phyloP scores from a whole-genome alignment of 2,888 invertebrate genomes.

The Drosophila trichaetosa region DNA sequence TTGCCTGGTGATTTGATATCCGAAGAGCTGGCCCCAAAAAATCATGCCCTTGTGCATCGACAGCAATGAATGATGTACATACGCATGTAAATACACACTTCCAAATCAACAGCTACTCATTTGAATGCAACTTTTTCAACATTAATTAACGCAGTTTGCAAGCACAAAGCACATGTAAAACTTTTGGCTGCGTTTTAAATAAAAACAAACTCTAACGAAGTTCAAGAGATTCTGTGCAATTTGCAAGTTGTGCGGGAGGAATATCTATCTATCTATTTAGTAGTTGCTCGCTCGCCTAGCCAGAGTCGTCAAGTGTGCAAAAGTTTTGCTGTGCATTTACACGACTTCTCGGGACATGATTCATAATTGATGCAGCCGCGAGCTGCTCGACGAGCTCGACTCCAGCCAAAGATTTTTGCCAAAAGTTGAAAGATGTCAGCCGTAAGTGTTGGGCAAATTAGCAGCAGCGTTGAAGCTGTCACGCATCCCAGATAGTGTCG shows the following conservation, averaged over 20 bases:
- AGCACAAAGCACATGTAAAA: slow-evolving; percentile 45
- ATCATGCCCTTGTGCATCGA: slow-evolving; percentile 6
- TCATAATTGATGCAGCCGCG: slow-evolving; percentile 76
- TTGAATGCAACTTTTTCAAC: slow-evolving; percentile 63
- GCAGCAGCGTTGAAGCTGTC: slow-evolving; percentile 65
- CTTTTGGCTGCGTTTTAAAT: slow-evolving; percentile 54
- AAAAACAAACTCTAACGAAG: slow-evolving; percentile 59
- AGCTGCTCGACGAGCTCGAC: slow-evolving; percentile 54
- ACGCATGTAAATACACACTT: not conserved
- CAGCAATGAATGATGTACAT: slow-evolving; percentile 52
- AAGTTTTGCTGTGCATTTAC: slow-evolving; percentile 71
- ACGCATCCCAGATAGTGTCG: slow-evolving; percentile 51
- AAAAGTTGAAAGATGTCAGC: slow-evolving; percentile 70
- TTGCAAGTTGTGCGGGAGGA: slow-evolving; percentile 18
- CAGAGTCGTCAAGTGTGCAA: slow-evolving; percentile 38
- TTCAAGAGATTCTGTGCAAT: slow-evolving; percentile 68
- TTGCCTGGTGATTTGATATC: slow-evolving; percentile 43
- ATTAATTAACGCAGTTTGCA: slow-evolving; percentile 69
- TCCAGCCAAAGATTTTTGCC: slow-evolving; percentile 53
- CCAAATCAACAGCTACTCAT: slow-evolving; percentile 33
- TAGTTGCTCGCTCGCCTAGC: not conserved
- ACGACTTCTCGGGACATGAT: slow-evolving; percentile 60
- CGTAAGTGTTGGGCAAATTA: slow-evolving; percentile 75
- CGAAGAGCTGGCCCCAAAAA: slow-evolving; percentile 6
- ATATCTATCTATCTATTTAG: slow-evolving; percentile 8